Conservation (phyloP, 2,113 vertebrate species). For the Serilophus lunatus region DNA sequence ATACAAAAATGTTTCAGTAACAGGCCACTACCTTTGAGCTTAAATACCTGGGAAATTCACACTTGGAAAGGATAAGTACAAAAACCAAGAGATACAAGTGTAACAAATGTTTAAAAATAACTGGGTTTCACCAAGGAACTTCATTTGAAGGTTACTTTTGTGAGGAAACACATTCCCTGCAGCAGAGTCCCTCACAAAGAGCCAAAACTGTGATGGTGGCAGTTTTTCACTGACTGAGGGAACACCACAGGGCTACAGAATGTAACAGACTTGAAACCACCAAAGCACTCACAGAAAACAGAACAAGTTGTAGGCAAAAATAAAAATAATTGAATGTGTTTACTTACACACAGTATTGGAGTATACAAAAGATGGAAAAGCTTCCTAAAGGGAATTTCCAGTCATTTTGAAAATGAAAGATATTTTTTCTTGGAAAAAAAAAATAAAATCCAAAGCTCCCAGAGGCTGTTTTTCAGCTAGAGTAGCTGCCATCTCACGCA, state of each 20-base stretch:
- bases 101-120: neutral
- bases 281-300: neutral
- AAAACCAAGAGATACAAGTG: neutral
- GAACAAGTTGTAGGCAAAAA: neutral
- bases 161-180: neutral
- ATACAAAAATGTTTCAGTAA: neutral
- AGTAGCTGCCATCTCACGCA: neutral
- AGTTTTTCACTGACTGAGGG: neutral
- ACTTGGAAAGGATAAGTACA: neutral
- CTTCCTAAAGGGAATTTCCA: neutral
- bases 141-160: neutral
- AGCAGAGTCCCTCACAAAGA: neutral
- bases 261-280: fast-evolving
- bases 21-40: neutral
- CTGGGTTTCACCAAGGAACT: neutral
- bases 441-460: neutral
- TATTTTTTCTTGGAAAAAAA: neutral
- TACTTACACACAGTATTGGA: neutral
- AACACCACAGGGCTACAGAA: neutral
- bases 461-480: neutral
- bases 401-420: neutral
- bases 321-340: neutral
- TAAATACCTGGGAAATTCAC: neutral
- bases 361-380: neutral
- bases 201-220: neutral